Evolutionary conservation across 1,140 invertebrate species (phyloP), one percentile per base, ranked within the genome.

Genomic region (Nylanderia fulva): DNA sequence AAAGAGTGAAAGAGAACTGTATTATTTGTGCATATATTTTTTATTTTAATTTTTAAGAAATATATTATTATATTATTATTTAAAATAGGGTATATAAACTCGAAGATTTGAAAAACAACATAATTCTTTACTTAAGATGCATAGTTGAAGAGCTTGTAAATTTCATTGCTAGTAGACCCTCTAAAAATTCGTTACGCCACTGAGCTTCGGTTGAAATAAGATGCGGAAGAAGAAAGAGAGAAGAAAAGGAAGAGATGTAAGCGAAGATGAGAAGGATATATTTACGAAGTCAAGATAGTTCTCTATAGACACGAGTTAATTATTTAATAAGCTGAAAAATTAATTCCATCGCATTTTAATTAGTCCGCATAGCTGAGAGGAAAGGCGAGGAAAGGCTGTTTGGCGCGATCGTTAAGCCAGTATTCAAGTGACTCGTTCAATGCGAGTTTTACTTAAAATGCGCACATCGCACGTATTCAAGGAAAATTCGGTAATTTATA

Each of bases 251-350:
- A 48, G 60, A 42, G 64, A n/a, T 5, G 39, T n/a, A n/a, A 36
- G 21, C 21, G 4, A 24, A 48, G 36, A 18, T n/a, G 45, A 45
- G 36, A 60, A 45, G 21, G 56, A 42, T 54, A 58, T 15, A 58
- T 76, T 76, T 71, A 86, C 21, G 33, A 84, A 45, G 69, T 42
- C 24, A 56, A 86, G 71, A 88, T 68, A 76, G 84, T 83, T 79
- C 66, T 64, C 66, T 64, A 72, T 64, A 75, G 85, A 91, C 88
- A 88, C 80, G 85, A 87, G 86, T 92, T 93, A 92, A 92, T 93
- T 93, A 92, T 92, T 92, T 91, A 93, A 92, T 92, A 93, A 93
- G 76, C 86, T 88, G 88, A 90, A 92, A 92, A 93, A 91, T 92
- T 91, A 93, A 92, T 93, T 91, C 86, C 86, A 83, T 85, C 76